A percentile compares a stretch with the other conserved stretches of the same genome.
phyloP scores from a whole-genome alignment of 2,113 vertebrate species.

The Tursiops truncatus region DNA sequence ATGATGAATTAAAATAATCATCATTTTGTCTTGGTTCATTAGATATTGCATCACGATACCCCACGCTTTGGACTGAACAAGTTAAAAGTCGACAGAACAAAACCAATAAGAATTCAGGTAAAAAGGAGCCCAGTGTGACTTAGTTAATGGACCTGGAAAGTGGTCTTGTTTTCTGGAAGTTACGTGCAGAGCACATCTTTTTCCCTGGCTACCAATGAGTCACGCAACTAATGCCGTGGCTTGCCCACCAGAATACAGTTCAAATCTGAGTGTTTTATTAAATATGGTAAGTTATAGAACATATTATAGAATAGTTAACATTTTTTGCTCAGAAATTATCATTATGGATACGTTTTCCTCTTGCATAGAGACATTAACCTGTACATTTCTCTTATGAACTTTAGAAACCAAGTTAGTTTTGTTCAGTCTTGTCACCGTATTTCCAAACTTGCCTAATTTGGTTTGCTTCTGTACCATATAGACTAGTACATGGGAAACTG shows the following conservation, averaged over 20 bases:
- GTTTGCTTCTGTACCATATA: rapidly evolving
- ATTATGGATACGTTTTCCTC: rapidly evolving
- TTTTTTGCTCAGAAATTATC: not conserved
- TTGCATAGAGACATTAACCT: not conserved
- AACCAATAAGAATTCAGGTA: conserved; percentile 94
- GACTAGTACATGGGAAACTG: rapidly evolving
- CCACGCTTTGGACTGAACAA: conserved; percentile 96
- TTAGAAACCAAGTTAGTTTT: not conserved
- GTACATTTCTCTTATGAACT: not conserved
- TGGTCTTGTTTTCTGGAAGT: not conserved
- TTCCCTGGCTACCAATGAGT: too few relatives aligned
- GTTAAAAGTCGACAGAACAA: conserved; percentile 97
- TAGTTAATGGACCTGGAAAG: not conserved
- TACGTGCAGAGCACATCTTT: rapidly evolving
- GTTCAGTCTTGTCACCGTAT: rapidly evolving
- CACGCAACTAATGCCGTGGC: not conserved
- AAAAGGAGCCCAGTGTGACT: not conserved
- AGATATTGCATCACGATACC: conserved; percentile 95
- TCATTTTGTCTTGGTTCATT: not conserved
- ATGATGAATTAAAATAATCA: not conserved
- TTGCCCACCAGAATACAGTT: not conserved
- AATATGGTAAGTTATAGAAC: not conserved
- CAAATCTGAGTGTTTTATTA: not conserved
- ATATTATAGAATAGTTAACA: not conserved
- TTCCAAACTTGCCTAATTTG: not conserved